Percentiles rank a stretch among this genome's conserved stretches.
Conservation (phyloP, 53 echinoderm and acorn worm species). For the Paracentrotus lividus region DNA sequence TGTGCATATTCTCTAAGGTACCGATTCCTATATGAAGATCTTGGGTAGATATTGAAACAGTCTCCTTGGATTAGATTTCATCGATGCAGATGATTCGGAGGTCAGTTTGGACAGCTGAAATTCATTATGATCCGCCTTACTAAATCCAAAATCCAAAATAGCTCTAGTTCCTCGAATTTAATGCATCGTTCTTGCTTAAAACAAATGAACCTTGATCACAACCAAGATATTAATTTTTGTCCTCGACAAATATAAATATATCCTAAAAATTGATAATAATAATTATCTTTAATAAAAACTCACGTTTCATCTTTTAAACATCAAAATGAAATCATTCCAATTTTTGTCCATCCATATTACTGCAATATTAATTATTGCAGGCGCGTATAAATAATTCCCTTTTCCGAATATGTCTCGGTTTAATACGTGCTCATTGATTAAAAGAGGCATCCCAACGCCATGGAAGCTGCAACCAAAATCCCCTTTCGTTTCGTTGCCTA, state of each 20-base stretch:
- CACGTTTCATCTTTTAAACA: not conserved
- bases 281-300: not conserved
- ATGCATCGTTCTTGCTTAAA: too few relatives aligned
- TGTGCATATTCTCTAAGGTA: not conserved
- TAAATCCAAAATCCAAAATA: not conserved
- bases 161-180: not conserved
- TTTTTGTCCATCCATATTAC: not conserved
- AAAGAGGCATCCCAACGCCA: constrained; percentile 1
- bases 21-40: not conserved
- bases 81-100: constrained; percentile 22
- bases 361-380: not conserved
- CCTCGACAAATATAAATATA: too few relatives aligned
- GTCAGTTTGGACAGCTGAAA: constrained; percentile 32
- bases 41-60: constrained; percentile 19
- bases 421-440: not conserved
- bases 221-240: too few relatives aligned
- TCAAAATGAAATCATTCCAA: not conserved
- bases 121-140: not conserved
- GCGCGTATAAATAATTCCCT: not conserved
- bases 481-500: constrained; percentile 12
- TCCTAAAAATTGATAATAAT: too few relatives aligned
- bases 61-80: constrained; percentile 22
- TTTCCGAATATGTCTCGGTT: not conserved
- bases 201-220: too few relatives aligned
- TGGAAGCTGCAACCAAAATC: constrained; percentile 13